Evolutionary conservation across 1,140 invertebrate genomes (phyloP).

Genomic region (Drosophila repleta): DNA sequence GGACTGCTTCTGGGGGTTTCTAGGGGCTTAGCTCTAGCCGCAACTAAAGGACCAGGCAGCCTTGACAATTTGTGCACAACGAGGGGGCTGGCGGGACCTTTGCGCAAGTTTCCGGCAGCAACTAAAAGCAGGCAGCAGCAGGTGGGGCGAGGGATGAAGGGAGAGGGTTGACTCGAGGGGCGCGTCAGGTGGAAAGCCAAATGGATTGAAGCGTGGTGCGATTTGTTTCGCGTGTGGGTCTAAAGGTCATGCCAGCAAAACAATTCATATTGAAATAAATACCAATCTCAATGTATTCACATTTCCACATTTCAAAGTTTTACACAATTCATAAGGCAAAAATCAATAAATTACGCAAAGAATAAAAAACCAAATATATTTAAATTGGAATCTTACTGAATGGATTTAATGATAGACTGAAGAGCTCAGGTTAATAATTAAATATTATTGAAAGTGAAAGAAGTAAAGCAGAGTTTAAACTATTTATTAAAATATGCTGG

Average conservation of each 20-base stretch:
- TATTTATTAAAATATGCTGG: no score
- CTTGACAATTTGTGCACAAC: constrained; percentile 65
- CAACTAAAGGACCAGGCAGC: constrained; percentile 51
- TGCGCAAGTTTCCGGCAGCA: constrained; percentile 1
- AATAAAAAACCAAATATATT: neutral
- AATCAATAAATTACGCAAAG: neutral
- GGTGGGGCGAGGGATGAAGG: neutral
- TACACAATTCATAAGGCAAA: neutral
- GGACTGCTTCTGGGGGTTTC: constrained; percentile 38
- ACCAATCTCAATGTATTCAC: neutral
- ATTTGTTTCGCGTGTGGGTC: constrained; percentile 14
- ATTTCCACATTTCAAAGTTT: neutral
- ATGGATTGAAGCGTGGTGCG: constrained; percentile 29
- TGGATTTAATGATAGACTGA: no score
- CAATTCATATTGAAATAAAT: constrained; percentile 2
- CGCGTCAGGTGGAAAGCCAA: constrained; percentile 20
- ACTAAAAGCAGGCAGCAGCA: neutral
- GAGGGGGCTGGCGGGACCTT: neutral
- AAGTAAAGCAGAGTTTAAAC: no score
- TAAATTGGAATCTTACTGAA: no score
- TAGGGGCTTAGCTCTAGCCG: constrained; percentile 45
- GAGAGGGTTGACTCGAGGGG: neutral
- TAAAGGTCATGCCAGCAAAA: neutral
- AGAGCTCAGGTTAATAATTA: no score
- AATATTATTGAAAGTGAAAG: no score